Evolutionary conservation across 1,140 invertebrate genomes (phyloP).

Genomic region (Formica exsecta): DNA sequence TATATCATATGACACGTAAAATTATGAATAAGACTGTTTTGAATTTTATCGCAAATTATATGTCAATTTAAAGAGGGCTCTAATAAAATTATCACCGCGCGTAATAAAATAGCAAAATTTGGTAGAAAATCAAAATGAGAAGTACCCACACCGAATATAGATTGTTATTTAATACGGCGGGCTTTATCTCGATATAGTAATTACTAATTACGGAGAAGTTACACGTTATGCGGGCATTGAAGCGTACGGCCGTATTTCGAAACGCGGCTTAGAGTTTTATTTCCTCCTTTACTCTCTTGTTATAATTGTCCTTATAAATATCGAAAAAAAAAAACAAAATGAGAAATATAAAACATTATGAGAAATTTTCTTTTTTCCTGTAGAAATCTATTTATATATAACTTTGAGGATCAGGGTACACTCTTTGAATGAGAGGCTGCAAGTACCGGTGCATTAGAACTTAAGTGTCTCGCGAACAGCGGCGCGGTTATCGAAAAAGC

Average conservation of each 20-base stretch:
- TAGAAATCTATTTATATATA: neutral
- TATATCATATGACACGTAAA: no score
- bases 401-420: neutral
- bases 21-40: no score
- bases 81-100: neutral
- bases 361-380: neutral
- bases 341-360: neutral
- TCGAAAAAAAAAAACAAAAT: neutral
- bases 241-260: neutral
- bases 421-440: neutral
- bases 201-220: neutral
- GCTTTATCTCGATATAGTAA: conserved; percentile 3
- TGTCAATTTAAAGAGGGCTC: no score
- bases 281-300: neutral
- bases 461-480: conserved; percentile 44
- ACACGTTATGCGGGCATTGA: neutral
- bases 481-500: conserved; percentile 73
- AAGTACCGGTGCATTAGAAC: neutral
- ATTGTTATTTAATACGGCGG: neutral
- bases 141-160: neutral
- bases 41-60: neutral
- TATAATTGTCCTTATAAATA: neutral
- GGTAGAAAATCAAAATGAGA: neutral
- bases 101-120: neutral
- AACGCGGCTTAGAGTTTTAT: neutral